Evolutionary conservation across 2,113 vertebrate genomes (phyloP).

Genomic region (Pangasianodon hypophthalmus): DNA sequence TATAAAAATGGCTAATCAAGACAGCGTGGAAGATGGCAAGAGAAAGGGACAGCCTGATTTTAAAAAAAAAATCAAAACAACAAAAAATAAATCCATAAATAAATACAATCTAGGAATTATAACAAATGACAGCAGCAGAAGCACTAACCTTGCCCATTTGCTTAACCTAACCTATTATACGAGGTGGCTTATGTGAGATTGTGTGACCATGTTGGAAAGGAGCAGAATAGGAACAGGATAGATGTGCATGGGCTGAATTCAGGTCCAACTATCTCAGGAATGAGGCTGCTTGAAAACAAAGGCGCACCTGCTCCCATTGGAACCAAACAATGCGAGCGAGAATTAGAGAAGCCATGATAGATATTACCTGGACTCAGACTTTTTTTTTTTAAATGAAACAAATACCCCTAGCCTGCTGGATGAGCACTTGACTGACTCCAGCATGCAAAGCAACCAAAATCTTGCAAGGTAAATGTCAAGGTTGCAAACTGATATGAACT

Average conservation of each 20-base stretch:
- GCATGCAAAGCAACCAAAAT: not conserved
- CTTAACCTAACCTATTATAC: not conserved
- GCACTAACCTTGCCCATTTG: not conserved
- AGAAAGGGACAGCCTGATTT: not conserved
- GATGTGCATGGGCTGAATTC: slow-evolving; percentile 4
- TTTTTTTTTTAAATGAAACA: not conserved
- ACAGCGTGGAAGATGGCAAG: slow-evolving; percentile 43
- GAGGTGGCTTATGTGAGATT: not conserved
- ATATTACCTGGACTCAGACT: slow-evolving; percentile 7
- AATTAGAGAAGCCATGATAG: not conserved
- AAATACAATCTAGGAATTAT: not conserved
- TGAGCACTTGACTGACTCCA: not conserved
- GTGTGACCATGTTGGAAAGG: not conserved
- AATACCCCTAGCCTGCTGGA: not conserved
- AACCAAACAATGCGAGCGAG: not conserved
- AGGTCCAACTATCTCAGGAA: not conserved
- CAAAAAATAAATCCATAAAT: not conserved
- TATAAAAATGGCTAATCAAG: slow-evolving; percentile 51
- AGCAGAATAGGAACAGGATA: not conserved
- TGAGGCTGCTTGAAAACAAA: slow-evolving; percentile 37
- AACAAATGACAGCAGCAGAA: not conserved
- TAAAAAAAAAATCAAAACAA: not conserved
- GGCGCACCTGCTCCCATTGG: slow-evolving; percentile 28
- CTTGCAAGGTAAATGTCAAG: not conserved
- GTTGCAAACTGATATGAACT: not conserved